Percentiles rank a stretch among this genome's conserved stretches.
Conservation (phyloP, 2,888 invertebrate species). For the Harmothoe impar region DNA sequence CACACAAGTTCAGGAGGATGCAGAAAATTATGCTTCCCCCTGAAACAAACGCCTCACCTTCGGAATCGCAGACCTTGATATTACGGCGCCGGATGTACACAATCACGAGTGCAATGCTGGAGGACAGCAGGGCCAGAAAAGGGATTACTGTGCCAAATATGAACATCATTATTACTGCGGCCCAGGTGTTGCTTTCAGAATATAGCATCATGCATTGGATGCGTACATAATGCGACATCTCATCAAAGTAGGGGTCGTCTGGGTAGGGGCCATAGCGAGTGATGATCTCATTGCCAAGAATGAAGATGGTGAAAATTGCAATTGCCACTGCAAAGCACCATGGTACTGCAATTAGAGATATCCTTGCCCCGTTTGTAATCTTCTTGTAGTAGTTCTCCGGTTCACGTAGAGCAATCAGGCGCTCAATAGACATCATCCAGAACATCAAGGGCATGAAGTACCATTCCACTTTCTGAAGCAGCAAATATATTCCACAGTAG, state of each 20-base stretch:
- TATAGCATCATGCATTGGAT: no score
- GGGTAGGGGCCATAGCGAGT: conserved; percentile 13
- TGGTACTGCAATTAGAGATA: background rate
- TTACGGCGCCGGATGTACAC: background rate
- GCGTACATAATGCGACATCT: no score
- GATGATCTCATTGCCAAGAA: background rate
- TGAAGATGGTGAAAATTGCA: background rate
- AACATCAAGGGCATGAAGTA: background rate
- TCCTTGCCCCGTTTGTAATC: background rate
- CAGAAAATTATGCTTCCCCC: background rate
- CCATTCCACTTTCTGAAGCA: conserved; percentile 32
- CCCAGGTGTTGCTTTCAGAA: no score
- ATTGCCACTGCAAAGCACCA: background rate
- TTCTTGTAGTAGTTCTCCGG: background rate
- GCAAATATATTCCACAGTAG: background rate
- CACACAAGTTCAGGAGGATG: background rate
- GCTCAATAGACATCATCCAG: conserved; percentile 31
- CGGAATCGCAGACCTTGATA: background rate
- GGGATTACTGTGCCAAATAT: no score
- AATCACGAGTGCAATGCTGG: no score
- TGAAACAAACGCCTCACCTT: background rate
- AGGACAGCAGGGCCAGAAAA: no score
- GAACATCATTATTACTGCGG: no score
- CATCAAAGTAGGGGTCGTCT: no score
- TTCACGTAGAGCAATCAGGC: background rate